Percentiles rank a stretch among this genome's conserved stretches.
These are phyloP conservation scores for Hyaena hyaena DNA, from an alignment of 2,113 vertebrate species.

Conservation along the genomic window DNA sequence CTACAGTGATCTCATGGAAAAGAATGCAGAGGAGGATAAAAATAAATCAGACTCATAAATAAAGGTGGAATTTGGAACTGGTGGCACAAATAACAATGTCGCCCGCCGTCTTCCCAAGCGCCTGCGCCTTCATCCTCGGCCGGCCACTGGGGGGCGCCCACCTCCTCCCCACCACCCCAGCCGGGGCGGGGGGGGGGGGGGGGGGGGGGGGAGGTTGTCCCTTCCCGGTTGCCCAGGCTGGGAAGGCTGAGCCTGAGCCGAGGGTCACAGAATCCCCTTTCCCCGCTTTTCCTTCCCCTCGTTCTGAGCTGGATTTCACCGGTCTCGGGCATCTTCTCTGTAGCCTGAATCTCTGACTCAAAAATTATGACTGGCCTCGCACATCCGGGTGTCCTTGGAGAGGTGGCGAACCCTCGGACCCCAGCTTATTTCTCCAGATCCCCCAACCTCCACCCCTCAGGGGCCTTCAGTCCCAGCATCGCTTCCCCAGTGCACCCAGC, in stretches of 20 bases:
- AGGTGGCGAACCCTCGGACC: background rate
- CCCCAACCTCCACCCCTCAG: too few relatives aligned
- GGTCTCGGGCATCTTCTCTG: background rate
- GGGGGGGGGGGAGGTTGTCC: too few relatives aligned
- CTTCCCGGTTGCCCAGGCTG: background rate
- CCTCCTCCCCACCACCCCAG: background rate
- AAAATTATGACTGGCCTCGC: background rate
- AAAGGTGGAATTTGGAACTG: conserved; percentile 46
- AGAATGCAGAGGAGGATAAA: conserved; percentile 66
- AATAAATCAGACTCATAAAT: conserved; percentile 77
- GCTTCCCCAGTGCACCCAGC: background rate
- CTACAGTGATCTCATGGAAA: conserved; percentile 69
- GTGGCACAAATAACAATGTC: conserved; percentile 55
- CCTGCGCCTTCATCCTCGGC: conserved; percentile 3
- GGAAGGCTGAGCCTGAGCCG: background rate
- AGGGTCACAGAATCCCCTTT: background rate
- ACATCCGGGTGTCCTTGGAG: background rate
- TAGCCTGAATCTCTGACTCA: background rate
- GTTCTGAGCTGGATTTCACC: background rate
- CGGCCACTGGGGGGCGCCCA: conserved; percentile 58
- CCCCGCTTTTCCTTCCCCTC: too few relatives aligned
- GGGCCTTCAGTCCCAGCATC: background rate
- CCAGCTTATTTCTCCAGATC: background rate
- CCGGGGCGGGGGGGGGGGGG: background rate
- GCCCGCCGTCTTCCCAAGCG: background rate